A percentile compares a stretch with the other conserved stretches of the same genome.
These are phyloP conservation scores for Hassar affinis DNA, from an alignment of 2,113 vertebrate species.

Conservation along the genomic window DNA sequence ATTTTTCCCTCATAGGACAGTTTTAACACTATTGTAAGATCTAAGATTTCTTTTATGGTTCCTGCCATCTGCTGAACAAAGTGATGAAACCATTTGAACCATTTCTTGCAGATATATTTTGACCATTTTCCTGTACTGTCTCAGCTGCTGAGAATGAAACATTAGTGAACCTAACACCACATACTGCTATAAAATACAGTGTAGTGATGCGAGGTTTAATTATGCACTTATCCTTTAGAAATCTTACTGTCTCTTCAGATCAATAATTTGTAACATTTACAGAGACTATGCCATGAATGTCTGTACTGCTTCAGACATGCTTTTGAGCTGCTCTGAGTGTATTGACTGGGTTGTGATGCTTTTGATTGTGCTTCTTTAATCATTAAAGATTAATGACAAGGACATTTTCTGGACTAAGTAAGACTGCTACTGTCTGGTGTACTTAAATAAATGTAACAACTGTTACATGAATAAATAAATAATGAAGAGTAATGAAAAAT, in stretches of 20 bases:
- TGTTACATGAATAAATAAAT: not conserved
- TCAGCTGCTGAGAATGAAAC: not conserved
- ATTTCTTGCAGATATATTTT: not conserved
- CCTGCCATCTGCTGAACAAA: not conserved
- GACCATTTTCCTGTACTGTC: not conserved
- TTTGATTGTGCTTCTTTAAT: not conserved
- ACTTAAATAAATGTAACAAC: not conserved
- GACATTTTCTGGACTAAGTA: not conserved
- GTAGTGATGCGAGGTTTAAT: slow-evolving; percentile 3
- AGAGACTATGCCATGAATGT: not conserved
- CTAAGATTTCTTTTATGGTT: not conserved
- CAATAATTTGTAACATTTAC: not conserved
- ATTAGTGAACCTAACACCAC: not conserved
- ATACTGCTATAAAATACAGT: not conserved
- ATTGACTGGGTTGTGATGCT: not conserved
- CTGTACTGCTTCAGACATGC: not conserved
- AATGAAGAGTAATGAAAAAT: not conserved
- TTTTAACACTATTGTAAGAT: not conserved
- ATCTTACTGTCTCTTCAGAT: not conserved
- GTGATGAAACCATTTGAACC: not conserved
- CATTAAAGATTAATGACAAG: not conserved
- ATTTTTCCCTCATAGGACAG: not conserved
- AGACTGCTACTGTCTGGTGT: not conserved
- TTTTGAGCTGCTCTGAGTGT: not conserved
- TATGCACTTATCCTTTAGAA: not conserved